These are phyloP conservation scores for Thunnus maccoyii DNA, from an alignment of 2,113 vertebrate genomes.

Conservation along the genomic window DNA sequence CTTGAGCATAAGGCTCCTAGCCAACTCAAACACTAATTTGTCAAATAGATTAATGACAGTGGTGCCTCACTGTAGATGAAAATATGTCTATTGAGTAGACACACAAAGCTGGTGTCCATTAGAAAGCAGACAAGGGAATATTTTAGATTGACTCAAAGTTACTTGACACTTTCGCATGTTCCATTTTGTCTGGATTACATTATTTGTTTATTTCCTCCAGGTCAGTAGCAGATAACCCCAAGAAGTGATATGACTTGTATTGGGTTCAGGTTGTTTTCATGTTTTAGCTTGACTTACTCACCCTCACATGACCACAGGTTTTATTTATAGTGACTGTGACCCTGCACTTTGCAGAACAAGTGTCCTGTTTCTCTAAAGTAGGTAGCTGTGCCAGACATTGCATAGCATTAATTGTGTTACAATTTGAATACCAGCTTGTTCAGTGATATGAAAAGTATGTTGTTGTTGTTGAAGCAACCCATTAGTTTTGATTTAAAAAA, in stretches of 20 bases:
- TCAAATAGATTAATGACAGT: neutral
- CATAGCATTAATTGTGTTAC: neutral
- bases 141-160: neutral
- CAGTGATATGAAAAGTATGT: too few relatives aligned
- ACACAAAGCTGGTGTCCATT: neutral
- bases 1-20: neutral
- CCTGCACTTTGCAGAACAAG: conserved; percentile 31
- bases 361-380: conserved; percentile 52
- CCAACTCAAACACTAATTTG: neutral
- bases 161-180: conserved; percentile 14
- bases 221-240: conserved; percentile 35
- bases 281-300: conserved; percentile 42
- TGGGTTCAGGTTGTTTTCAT: conserved; percentile 61
- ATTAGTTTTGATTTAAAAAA: neutral
- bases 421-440: neutral
- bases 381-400: neutral
- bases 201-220: conserved; percentile 42
- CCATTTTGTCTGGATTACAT: neutral
- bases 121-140: neutral
- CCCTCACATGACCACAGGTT: conserved; percentile 64
- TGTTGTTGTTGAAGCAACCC: neutral
- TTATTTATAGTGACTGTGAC: conserved; percentile 71
- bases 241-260: conserved; percentile 31
- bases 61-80: neutral
- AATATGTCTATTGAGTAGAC: neutral